phyloP scores from a whole-genome alignment of 1,140 invertebrate genomes.

The Leguminivora glycinivorella region DNA sequence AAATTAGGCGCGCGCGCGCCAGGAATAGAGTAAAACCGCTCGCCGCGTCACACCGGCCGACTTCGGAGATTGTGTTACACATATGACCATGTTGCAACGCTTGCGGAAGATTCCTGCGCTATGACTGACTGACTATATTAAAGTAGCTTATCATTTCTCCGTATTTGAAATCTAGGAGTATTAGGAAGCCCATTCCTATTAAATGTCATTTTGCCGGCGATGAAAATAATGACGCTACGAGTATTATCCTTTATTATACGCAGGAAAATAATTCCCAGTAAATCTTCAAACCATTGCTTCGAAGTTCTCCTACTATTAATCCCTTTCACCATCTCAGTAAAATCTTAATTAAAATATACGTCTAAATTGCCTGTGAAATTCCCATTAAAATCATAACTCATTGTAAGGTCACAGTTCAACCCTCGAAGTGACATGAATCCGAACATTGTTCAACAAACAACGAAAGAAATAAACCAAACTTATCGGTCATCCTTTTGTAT shows the following conservation, averaged over 20 bases:
- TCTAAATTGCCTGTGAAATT: conserved; percentile 6
- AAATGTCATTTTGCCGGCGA: too few species aligned
- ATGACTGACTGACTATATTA: background rate
- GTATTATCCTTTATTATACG: too few species aligned
- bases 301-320: background rate
- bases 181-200: too few species aligned
- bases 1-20: conserved; percentile 71
- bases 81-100: conserved; percentile 27
- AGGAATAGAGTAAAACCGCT: conserved; percentile 74
- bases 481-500: conserved; percentile 76
- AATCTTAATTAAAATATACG: background rate
- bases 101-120: conserved; percentile 12
- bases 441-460: conserved; percentile 68
- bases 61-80: conserved; percentile 73
- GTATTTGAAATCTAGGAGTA: background rate
- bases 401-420: conserved; percentile 44
- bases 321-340: background rate
- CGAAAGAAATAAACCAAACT: conserved; percentile 69
- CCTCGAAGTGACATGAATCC: conserved; percentile 52
- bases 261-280: too few species aligned
- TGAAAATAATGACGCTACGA: too few species aligned
- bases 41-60: conserved; percentile 60
- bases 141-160: background rate
- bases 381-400: conserved; percentile 25
- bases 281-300: background rate